A percentile compares a stretch with the other conserved stretches of the same genome.
Evolutionary conservation across 2,797 vertebrate species (phyloP).

Genomic region (Rachycentron canadum): DNA sequence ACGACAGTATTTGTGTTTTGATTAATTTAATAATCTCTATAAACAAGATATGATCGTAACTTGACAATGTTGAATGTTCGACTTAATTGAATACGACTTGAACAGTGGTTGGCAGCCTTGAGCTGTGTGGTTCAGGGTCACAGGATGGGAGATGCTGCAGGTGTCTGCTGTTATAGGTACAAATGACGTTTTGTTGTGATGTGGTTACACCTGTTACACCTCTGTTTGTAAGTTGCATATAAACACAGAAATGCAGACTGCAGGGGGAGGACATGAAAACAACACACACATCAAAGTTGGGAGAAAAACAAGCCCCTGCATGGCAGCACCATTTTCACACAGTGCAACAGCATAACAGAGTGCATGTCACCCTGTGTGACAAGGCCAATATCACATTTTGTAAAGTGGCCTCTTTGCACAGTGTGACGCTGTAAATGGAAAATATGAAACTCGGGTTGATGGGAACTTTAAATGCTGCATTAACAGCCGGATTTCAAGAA

Average conservation of each 20-base stretch:
- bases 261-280: background rate
- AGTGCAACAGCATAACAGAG: slow-evolving; percentile 28
- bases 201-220: background rate
- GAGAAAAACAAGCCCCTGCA: background rate
- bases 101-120: background rate
- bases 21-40: background rate
- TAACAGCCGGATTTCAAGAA: slow-evolving; percentile 17
- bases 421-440: slow-evolving; percentile 41
- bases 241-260: slow-evolving; percentile 14
- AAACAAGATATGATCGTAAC: background rate
- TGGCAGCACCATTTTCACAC: background rate
- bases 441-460: slow-evolving; percentile 34
- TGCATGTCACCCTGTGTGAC: slow-evolving; percentile 14
- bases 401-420: slow-evolving; percentile 39
- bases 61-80: background rate
- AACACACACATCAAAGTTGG: background rate
- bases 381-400: slow-evolving; percentile 33
- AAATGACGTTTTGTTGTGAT: background rate
- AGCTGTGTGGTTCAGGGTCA: slow-evolving; percentile 2
- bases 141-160: background rate
- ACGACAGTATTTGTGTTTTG: background rate
- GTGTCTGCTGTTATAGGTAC: background rate
- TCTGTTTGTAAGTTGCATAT: slow-evolving; percentile 4
- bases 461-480: slow-evolving; percentile 21
- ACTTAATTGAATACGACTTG: background rate